These are phyloP conservation scores for Odontocerum albicorne DNA, from an alignment of 2,888 invertebrate genomes.

Conservation along the genomic window DNA sequence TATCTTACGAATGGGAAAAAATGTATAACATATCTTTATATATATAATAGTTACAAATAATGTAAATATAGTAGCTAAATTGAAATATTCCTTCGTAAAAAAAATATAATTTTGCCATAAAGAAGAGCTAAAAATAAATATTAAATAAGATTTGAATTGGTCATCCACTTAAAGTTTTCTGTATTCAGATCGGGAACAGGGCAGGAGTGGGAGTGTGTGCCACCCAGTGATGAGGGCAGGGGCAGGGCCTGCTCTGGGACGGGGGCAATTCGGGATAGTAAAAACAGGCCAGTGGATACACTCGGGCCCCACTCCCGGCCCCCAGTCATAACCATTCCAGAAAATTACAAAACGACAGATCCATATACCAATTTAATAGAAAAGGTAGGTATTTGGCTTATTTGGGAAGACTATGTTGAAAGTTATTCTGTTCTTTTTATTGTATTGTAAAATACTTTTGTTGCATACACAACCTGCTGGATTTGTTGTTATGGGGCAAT, in stretches of 20 bases:
- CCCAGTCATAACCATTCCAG: conserved; percentile 35
- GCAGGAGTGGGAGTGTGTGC: background rate
- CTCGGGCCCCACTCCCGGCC: conserved; percentile 18
- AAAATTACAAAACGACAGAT: conserved; percentile 36
- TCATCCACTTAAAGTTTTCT: conserved; percentile 14
- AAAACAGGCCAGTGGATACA: conserved; percentile 29
- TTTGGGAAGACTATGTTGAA: conserved; percentile 19
- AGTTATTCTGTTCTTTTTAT: too few species aligned
- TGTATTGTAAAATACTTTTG: too few species aligned
- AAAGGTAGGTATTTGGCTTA: conserved; percentile 21
- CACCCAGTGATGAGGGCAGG: background rate
- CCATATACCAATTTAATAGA: conserved; percentile 36
- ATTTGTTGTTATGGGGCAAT: too few species aligned
- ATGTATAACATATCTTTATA: too few species aligned
- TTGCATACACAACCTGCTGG: too few species aligned
- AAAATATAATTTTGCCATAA: too few species aligned
- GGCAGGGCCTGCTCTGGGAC: background rate
- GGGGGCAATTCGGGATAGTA: conserved; percentile 30
- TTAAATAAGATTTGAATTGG: conserved; percentile 14
- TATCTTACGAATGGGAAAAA: too few species aligned
- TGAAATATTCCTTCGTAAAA: too few species aligned
- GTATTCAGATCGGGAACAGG: conserved; percentile 14
- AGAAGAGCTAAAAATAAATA: conserved; percentile 4
- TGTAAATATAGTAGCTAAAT: too few species aligned
- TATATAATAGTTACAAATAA: too few species aligned